Base-by-base conservation (phyloP, 2,113 vertebrate genomes). In the Leptocoma aspasia region DNA sequence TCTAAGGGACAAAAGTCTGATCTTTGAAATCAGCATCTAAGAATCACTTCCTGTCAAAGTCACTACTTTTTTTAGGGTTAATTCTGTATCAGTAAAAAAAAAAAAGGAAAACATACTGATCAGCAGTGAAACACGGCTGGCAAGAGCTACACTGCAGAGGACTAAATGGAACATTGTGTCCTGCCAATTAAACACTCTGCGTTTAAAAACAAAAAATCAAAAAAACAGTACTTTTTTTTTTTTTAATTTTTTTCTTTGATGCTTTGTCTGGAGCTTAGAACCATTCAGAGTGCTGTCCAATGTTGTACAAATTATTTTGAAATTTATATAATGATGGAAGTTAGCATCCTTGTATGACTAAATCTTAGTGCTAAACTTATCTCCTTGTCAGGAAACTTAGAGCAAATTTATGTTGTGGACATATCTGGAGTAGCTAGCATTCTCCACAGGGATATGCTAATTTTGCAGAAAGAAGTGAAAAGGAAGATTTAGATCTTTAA, bases 341-440 rank as follows among this genome's bases (percentile, higher is more conserved):
- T 81, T 78, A 50, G 27, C 69, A 41, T 81, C 18, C 31, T 95
- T 52, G 7, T 84, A 83, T 73, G 57, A 44, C n/a, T 65, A 23
- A 47, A 88, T 31, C 35, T 64, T 68, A 72, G 17, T 63, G 52
- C 16, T 92, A 79, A 95, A 84, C 54, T 37, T 71, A 86, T n/a
- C 94, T 96, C 89, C 69, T 64, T 42, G 44, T 89, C 44, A 92
- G 78, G 31, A 90, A 73, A 79, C 71, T 89, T 86, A 22, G 49
- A 94, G 28, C 24, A 95, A 89, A 79, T 86, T 94, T 96, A 93
- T 64, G 60, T 83, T 95, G n/a, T 77, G 83, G 76, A 97, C 77
- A 39, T 93, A 89, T 26, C 15, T 64, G 90, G 64, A 96, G 28
- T 92, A 97, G 77, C 82, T 86, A 95, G 15, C 15, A 82, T 78